Base-by-base conservation (phyloP, 2,888 invertebrate species). In the Cantharis rufa region DNA sequence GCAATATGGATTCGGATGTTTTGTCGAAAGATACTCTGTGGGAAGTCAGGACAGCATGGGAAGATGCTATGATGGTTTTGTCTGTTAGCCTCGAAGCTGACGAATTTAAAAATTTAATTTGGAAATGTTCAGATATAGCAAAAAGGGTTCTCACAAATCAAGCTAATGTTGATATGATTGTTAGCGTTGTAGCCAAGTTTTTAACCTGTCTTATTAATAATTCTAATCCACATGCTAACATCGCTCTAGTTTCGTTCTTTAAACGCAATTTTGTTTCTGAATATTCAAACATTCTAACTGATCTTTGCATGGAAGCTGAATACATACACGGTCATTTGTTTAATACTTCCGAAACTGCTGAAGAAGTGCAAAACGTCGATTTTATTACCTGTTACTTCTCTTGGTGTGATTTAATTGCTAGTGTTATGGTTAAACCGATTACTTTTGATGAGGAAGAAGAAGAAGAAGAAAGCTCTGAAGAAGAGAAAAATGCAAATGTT, bases 41-140 rank as follows among this genome's bases (percentile, higher is more conserved):
- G 88, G 92, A 92, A 86, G 87, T 90, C 62, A 90, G 89, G 16
- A 89, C 90, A 15, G 89, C 91, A 62, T 92, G 92, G 91, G 91
- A 90, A 83, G 91, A 91, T 85, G 89, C 89, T 9, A 80, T 91
- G 4, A 87, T 88, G 1, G 86, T 82, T 10, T 77, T 86, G 48
- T 78, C 82, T 13, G 76, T 74, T 5, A 78, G 78, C 24, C 63
- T 82, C 2, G 66, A 78, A 11, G 80, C 74, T n/a, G 78, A 79
- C 3, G 83, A 85, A 75, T 84, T 88, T 64, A 75, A 83, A 48
- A 75, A 82, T 15, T 80, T 89, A 64, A 83, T 86, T 13, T 81
- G 83, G 66, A 86, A 85, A 71, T 86, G 87, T 69, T 85, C 86
- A 15, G 76, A 80, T 28, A 83, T 87, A 75, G 82, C 88, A 27